Evolutionary conservation across 1,140 invertebrate species (phyloP).

Genomic region (Lasioglossum albipes): DNA sequence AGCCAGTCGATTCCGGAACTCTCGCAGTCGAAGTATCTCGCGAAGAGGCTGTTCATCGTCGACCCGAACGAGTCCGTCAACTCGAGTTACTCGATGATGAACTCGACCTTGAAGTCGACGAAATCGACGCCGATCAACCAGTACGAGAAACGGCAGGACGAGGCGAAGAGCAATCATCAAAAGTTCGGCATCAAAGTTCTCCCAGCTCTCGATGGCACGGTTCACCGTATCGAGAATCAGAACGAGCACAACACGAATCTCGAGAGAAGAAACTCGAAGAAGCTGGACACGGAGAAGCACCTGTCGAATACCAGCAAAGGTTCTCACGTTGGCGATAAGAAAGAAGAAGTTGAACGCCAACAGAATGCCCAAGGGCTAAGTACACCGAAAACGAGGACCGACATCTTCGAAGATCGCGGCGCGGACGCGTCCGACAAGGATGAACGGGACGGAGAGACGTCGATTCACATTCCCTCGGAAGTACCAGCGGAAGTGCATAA

Average conservation of each 20-base stretch:
- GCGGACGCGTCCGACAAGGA: constrained; percentile 60
- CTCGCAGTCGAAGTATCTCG: constrained; percentile 77
- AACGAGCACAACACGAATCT: constrained; percentile 79
- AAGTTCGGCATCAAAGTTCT: constrained; percentile 87
- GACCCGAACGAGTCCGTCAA: constrained; percentile 76
- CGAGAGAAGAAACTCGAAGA: constrained; percentile 75
- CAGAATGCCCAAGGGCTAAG: background rate
- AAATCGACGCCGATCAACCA: constrained; percentile 71
- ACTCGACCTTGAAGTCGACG: constrained; percentile 74
- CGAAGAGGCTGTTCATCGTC: constrained; percentile 78
- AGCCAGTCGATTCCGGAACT: constrained; percentile 86
- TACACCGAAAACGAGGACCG: constrained; percentile 1
- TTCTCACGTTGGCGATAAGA: background rate
- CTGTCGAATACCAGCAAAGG: constrained; percentile 9
- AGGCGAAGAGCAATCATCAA: constrained; percentile 71
- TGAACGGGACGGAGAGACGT: constrained; percentile 34
- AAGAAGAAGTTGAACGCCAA: constrained; percentile 27
- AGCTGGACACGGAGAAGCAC: constrained; percentile 65
- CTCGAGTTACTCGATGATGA: constrained; percentile 77
- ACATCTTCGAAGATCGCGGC: constrained; percentile 34
- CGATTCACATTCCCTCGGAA: constrained; percentile 69
- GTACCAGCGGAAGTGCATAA: constrained; percentile 86
- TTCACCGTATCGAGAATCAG: constrained; percentile 78
- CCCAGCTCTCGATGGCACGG: constrained; percentile 75
- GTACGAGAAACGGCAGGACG: constrained; percentile 69